Percentiles rank a stretch among this genome's conserved stretches.
Conservation (phyloP, 64 coral and sea anemone species). For the Acropora tenuis region DNA sequence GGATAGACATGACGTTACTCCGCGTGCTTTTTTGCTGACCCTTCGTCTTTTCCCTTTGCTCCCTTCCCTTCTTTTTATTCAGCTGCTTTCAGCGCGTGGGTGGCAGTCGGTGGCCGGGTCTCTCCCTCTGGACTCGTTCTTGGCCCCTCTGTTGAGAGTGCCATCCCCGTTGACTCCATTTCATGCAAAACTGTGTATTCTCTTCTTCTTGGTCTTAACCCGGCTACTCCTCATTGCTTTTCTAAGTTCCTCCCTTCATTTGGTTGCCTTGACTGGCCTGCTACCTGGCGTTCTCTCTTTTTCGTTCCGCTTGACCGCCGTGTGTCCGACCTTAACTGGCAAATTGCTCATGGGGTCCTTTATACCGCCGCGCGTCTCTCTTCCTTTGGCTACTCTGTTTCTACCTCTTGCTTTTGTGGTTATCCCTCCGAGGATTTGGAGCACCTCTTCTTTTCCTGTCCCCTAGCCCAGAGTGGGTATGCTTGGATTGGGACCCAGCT, state of each 20-base stretch:
- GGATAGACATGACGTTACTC: neutral
- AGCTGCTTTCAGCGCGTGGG: neutral
- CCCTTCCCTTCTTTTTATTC: neutral
- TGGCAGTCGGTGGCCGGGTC: neutral
- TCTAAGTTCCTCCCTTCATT: neutral
- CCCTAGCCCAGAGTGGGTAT: neutral
- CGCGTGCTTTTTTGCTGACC: neutral
- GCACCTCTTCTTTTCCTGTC: constrained; percentile 7
- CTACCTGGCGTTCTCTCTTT: neutral
- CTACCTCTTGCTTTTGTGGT: neutral
- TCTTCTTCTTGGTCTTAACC: neutral
- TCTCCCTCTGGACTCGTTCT: neutral
- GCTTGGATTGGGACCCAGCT: neutral
- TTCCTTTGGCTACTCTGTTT: neutral
- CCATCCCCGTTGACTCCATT: neutral
- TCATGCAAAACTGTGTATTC: neutral
- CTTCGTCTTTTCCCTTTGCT: neutral
- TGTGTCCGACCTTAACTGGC: constrained; percentile 16
- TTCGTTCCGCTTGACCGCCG: neutral
- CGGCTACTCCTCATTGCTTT: neutral
- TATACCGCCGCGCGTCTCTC: constrained; percentile 15
- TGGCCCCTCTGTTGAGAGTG: neutral
- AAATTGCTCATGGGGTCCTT: constrained; percentile 53
- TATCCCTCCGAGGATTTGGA: neutral
- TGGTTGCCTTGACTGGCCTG: neutral